Evolutionary conservation across 2,113 vertebrate genomes (phyloP).

Genomic region (Passer domesticus): DNA sequence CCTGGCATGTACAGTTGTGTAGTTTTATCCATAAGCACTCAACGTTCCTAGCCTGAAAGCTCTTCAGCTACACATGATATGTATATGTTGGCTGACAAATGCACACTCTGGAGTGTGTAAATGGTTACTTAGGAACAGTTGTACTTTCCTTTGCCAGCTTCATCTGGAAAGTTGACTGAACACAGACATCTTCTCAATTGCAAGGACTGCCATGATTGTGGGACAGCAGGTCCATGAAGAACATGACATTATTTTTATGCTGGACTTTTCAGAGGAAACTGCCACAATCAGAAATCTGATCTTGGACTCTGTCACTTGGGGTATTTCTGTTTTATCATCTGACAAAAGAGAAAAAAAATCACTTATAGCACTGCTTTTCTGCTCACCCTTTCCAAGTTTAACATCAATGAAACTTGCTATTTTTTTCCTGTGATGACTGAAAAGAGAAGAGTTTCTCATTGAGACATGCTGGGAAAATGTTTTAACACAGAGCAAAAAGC

Average conservation of each 20-base stretch:
- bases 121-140: neutral
- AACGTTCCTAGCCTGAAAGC: neutral
- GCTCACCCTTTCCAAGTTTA: constrained; percentile 30
- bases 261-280: neutral
- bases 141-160: neutral
- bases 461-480: neutral
- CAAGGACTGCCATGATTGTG: neutral
- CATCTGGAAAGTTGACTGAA: neutral
- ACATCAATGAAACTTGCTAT: neutral
- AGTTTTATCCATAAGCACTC: neutral
- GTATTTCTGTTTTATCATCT: constrained; percentile 4
- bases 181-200: neutral
- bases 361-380: neutral
- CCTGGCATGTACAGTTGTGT: neutral
- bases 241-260: neutral
- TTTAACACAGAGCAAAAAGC: neutral
- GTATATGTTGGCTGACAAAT: neutral
- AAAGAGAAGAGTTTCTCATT: constrained; percentile 6
- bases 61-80: neutral
- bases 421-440: neutral
- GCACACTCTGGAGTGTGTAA: neutral
- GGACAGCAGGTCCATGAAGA: neutral
- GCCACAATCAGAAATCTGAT: neutral
- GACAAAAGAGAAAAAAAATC: neutral
- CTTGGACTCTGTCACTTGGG: neutral